phyloP scores from a whole-genome alignment of 37 sponge, comb jelly and placozoan species.

The Spongia lamella region DNA sequence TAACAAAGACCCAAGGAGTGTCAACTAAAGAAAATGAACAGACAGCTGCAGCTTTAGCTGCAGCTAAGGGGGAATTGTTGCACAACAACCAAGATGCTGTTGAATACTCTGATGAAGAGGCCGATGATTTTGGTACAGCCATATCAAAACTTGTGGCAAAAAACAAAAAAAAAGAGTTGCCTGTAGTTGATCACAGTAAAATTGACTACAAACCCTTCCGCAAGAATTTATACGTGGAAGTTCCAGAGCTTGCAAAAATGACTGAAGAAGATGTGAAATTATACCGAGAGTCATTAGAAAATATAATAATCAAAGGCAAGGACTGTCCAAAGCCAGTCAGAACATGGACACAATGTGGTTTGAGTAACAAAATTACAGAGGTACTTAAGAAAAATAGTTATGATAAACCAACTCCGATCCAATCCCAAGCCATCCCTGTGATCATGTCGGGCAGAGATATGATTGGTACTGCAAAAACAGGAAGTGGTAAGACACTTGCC shows the following conservation, averaged over 20 bases:
- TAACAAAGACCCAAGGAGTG: constrained; percentile 13
- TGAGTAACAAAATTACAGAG: constrained; percentile 69
- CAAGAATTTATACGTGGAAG: constrained; percentile 95
- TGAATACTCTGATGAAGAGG: constrained; percentile 91
- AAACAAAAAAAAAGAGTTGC: constrained; percentile 86
- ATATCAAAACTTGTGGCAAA: constrained; percentile 66
- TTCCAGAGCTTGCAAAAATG: constrained; percentile 94
- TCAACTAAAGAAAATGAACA: constrained; percentile 9
- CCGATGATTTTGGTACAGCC: constrained; percentile 65
- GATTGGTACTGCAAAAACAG: constrained; percentile 96
- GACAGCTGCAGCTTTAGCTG: not conserved
- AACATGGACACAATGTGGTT: constrained; percentile 93
- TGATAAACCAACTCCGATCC: constrained; percentile 96
- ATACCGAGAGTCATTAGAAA: constrained; percentile 71
- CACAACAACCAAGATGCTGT: constrained; percentile 87
- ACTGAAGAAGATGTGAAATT: constrained; percentile 80
- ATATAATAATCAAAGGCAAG: constrained; percentile 91
- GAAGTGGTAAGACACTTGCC: constrained; percentile 98
- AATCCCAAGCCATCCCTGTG: constrained; percentile 93
- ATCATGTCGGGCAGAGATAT: constrained; percentile 96
- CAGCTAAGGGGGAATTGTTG: constrained; percentile 87
- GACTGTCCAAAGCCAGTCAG: constrained; percentile 94
- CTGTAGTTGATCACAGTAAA: constrained; percentile 78
- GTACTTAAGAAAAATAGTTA: constrained; percentile 81
- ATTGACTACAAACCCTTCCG: constrained; percentile 82